Evolutionary conservation across 2,888 invertebrate species (phyloP).

Genomic region (Strigamia crassipes): DNA sequence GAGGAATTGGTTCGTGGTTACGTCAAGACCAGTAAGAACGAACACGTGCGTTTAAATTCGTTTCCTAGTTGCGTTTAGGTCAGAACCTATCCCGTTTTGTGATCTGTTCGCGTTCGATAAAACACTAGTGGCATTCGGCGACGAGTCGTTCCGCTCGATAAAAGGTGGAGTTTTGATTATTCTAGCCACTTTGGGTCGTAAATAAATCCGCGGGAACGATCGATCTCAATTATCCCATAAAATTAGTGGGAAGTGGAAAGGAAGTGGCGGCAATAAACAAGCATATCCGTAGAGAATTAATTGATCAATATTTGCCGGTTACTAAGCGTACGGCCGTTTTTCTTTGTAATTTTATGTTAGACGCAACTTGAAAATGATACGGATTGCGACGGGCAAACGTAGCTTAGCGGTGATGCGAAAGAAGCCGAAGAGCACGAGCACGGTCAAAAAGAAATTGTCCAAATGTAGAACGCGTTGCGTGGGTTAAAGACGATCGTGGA

Average conservation of each 20-base stretch:
- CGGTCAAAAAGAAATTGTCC: not conserved
- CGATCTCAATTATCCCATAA: not conserved
- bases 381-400: not conserved
- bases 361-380: not conserved
- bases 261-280: not conserved
- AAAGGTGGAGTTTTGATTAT: no score
- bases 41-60: no score
- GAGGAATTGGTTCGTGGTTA: no score
- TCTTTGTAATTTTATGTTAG: not conserved
- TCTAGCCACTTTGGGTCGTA: not conserved
- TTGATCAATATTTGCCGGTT: not conserved
- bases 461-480: not conserved
- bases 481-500: not conserved
- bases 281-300: not conserved
- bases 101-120: not conserved
- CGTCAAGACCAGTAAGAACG: no score
- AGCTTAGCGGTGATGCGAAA: not conserved
- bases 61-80: no score
- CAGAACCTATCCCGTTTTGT: no score
- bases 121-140: not conserved
- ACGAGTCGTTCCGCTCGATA: no score
- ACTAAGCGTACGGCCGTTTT: not conserved
- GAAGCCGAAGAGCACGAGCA: not conserved
- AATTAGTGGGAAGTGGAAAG: not conserved
- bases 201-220: not conserved